Base-by-base conservation (phyloP, 2,797 vertebrate genomes). In the Propithecus perrieri region DNA sequence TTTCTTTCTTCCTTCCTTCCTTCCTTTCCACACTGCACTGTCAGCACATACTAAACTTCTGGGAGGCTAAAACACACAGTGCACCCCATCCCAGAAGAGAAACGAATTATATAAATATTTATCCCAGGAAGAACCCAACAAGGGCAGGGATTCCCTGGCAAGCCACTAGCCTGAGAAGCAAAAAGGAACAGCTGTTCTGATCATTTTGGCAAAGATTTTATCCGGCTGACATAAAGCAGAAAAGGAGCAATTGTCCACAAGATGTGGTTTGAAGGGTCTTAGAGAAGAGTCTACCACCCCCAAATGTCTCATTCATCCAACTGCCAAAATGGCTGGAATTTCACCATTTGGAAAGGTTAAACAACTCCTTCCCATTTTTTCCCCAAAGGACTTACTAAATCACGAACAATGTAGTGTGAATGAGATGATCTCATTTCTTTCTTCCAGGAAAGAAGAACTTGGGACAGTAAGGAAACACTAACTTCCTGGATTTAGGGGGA, bases 81-180 rank as follows among this genome's bases (percentile, higher is more conserved):
- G 65, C 7, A 83, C 55, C 61, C 72, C 72, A 78, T 93, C 46
- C 35, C 38, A 91, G 72, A 92, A 85, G 78, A 85, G 85, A 83
- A 92, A 55, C 10, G 7, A 97, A 92, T 81, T 91, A 81, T 22
- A 81, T 80, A 89, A 97, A 90, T 92, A 78, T 87, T 92, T 94
- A 79, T 57, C n/a, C 90, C 38, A 90, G 84, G 61, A 85, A 96
- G n/a, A 96, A 89, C 59, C 72, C 72, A 96, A 65, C 22, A 48
- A 78, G n/a, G 76, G 67, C 57, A 79, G 94, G 67, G 94, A 92
- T 95, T 97, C 90, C 96, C 83, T 85, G 80, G 74, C 55, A 97
- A 93, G 61, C 43, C 55, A 67, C 46, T 89, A 85, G 61, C 38
- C 55, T 43, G 74, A 96, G 78, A 55, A 88, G 55, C 85, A 96